Evolutionary conservation across 1,140 invertebrate species (phyloP).

Genomic region (Papilio helenus): DNA sequence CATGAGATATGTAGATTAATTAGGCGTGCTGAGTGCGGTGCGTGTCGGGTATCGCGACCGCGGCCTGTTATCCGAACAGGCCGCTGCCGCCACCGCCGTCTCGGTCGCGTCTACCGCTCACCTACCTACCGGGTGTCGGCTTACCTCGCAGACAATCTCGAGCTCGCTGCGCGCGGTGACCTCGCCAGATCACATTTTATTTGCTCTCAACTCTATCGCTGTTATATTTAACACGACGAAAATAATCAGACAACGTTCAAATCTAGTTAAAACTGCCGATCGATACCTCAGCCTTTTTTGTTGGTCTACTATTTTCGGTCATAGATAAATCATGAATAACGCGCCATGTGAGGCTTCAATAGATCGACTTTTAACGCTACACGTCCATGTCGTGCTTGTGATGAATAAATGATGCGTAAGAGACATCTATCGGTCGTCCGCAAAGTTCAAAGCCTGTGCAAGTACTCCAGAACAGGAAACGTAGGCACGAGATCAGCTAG

Average conservation of each 20-base stretch:
- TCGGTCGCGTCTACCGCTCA: slow-evolving; percentile 58
- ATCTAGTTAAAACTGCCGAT: neutral
- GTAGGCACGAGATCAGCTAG: slow-evolving; percentile 68
- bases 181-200: slow-evolving; percentile 33
- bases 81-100: slow-evolving; percentile 47
- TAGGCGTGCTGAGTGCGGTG: slow-evolving; percentile 41
- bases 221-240: neutral
- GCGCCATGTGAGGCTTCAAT: neutral
- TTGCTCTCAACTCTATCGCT: neutral
- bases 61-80: slow-evolving; percentile 52
- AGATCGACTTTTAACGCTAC: slow-evolving; percentile 23
- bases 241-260: neutral
- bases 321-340: slow-evolving; percentile 10
- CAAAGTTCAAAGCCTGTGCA: slow-evolving; percentile 70
- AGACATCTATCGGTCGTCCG: slow-evolving; percentile 53
- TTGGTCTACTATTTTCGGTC: neutral
- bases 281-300: slow-evolving; percentile 2
- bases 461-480: slow-evolving; percentile 61
- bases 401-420: slow-evolving; percentile 49
- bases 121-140: slow-evolving; percentile 51
- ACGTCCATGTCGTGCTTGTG: slow-evolving; percentile 15
- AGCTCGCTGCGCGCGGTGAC: slow-evolving; percentile 47
- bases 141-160: slow-evolving; percentile 48
- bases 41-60: slow-evolving; percentile 56
- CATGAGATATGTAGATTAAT: slow-evolving; percentile 44